Evolutionary conservation across 2,888 invertebrate species (phyloP), one percentile per base, ranked within the genome.

Genomic region (Oithona nana): DNA sequence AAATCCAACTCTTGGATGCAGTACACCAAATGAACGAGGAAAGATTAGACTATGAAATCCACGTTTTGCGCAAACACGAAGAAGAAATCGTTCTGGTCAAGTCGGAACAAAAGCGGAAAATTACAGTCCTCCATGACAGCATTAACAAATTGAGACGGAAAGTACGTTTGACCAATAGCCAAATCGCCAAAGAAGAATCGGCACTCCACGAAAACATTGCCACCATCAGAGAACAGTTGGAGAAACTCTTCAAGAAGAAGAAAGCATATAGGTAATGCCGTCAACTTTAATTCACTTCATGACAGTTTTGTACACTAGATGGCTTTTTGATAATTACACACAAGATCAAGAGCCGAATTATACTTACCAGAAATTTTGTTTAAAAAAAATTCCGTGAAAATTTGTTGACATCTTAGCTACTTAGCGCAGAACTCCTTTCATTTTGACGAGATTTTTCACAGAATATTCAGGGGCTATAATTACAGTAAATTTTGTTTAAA

Each of bases 31-130:
- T 59, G 49, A 59, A 59, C 49, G 59, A 59, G 49, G 59, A 49
- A n/a, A 20, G 54, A 16, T 28, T 59, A n/a, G 59, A 59, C 24
- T 59, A 59, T 29, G 59, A 59, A 26, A 59, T 59, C 50, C 59
- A 59, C 28, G 59, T 59, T 3, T 50, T 59, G 8, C 59, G 59
- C 16, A 59, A 59, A 28, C 59, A 59, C 26, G 59, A 59, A 28
- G 59, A 59, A n/a, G 59, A 59, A 50, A 59, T 48, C 26, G 59
- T 26, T 49, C 50, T 48, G 31, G 59, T 59, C 26, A 59, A 59
- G 50, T 22, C 48, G 16, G 59, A 59, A 16, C 59, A 59, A 59
- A 59, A 59, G 49, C 59, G 59, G 24, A 59, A 50, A 59, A 59
- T 59, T 2, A 49, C 59, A 3, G 16, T 29, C 11, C 49, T 59